Percentiles rank a stretch among this genome's conserved stretches.
Evolutionary conservation across 2,113 vertebrate species (phyloP).

Genomic region (Clarias magur): DNA sequence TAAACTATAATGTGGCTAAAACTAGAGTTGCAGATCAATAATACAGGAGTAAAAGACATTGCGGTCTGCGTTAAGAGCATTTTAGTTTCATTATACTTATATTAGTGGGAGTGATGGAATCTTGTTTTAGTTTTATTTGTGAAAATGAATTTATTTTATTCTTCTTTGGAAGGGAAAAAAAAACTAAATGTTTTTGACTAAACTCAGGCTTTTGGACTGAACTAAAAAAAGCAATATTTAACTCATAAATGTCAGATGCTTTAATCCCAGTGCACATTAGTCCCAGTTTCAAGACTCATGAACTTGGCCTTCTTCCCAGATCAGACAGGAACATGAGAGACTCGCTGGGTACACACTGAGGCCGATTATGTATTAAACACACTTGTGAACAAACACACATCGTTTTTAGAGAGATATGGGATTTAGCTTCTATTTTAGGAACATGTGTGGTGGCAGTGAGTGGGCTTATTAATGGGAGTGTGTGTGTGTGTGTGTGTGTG

Average conservation of each 20-base stretch:
- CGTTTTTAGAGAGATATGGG: background rate
- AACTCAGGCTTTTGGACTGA: background rate
- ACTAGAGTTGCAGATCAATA: background rate
- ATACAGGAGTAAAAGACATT: background rate
- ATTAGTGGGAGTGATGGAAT: background rate
- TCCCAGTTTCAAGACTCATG: background rate
- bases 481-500: constrained; percentile 11
- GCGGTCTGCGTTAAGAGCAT: background rate
- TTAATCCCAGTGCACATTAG: background rate
- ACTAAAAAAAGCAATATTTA: background rate
- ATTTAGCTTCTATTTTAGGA: background rate
- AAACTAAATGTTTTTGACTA: background rate
- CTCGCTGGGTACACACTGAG: background rate
- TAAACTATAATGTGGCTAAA: background rate
- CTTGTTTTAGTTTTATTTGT: background rate
- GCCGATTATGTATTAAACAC: constrained; percentile 23
- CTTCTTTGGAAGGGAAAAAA: background rate
- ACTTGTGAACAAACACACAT: background rate
- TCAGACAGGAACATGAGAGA: constrained; percentile 3
- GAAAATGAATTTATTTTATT: background rate
- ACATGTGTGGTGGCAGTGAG: background rate
- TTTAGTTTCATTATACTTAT: background rate
- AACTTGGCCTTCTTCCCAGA: constrained; percentile 17
- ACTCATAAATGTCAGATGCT: constrained; percentile 16
- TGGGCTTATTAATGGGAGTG: background rate